A percentile compares a stretch with the other conserved stretches of the same genome.
Conservation (phyloP, 2,888 invertebrate species). For the Halocaridina rubra region DNA sequence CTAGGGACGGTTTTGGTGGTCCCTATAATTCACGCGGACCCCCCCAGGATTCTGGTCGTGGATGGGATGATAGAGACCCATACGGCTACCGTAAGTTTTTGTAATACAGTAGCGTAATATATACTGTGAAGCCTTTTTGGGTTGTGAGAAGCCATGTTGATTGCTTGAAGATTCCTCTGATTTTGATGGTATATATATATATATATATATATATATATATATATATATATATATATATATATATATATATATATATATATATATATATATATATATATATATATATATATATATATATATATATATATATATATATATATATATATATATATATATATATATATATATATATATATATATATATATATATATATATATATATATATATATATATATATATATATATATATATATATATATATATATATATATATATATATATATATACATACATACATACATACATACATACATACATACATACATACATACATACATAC, state of each 20-base stretch:
- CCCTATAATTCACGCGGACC: slow-evolving; percentile 35
- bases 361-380: slow-evolving; percentile 38
- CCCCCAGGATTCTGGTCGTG: slow-evolving; percentile 29
- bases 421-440: slow-evolving; percentile 22
- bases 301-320: slow-evolving; percentile 31
- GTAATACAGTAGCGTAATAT: too few species aligned
- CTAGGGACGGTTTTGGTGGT: slow-evolving; percentile 37
- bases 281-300: slow-evolving; percentile 29
- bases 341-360: slow-evolving; percentile 29
- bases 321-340: slow-evolving; percentile 31
- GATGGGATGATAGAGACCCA: slow-evolving; percentile 37
- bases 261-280: slow-evolving; percentile 19
- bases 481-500: slow-evolving; percentile 15
- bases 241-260: slow-evolving; percentile 9
- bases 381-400: slow-evolving; percentile 31
- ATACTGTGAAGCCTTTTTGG: too few species aligned
- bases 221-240: slow-evolving; percentile 10
- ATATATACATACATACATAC: not conserved
- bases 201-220: slow-evolving; percentile 9
- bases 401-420: slow-evolving; percentile 22
- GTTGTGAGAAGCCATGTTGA: too few species aligned
- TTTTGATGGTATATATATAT: slow-evolving; percentile 24
- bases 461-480: not conserved
- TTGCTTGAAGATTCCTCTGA: too few species aligned
- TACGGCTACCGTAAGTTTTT: slow-evolving; percentile 29